phyloP scores from a whole-genome alignment of 2,888 invertebrate species.

The Xestoiulus laeticollis region DNA sequence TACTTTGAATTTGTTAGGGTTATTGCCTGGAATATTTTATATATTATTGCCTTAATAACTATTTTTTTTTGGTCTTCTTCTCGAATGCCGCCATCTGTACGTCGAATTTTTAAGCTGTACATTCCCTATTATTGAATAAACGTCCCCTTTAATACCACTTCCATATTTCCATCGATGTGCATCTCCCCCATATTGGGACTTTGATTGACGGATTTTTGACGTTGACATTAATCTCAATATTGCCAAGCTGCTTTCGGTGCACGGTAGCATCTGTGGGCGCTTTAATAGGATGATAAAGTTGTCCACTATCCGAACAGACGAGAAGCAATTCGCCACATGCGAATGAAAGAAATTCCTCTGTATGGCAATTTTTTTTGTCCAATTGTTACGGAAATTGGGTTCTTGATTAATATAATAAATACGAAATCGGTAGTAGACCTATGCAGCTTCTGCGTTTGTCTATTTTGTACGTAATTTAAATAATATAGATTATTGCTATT shows the following conservation, averaged over 20 bases:
- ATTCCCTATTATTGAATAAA: not conserved
- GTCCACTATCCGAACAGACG: not conserved
- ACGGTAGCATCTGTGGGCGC: slow-evolving; percentile 21
- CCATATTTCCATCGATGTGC: not conserved
- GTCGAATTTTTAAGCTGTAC: not conserved
- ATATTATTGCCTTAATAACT: not conserved
- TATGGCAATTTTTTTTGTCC: not conserved
- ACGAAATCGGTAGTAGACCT: too few species aligned
- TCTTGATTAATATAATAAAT: too few species aligned
- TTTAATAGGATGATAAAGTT: slow-evolving; percentile 35
- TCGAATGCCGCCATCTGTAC: not conserved
- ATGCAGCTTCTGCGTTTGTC: too few species aligned
- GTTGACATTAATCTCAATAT: slow-evolving; percentile 38
- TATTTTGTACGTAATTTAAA: too few species aligned
- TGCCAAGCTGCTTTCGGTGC: slow-evolving; percentile 1
- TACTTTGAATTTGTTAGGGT: not conserved
- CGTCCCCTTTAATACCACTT: not conserved
- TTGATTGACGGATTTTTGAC: slow-evolving; percentile 37
- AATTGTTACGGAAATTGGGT: not conserved
- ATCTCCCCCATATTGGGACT: slow-evolving; percentile 6
- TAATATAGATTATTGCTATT: too few species aligned
- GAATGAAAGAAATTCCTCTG: not conserved
- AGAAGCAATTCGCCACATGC: not conserved
- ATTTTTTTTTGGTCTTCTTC: not conserved
- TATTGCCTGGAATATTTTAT: not conserved